Percentiles rank a stretch among this genome's conserved stretches.
phyloP scores from a whole-genome alignment of 53 echinoderm and acorn worm genomes.

The Crossaster papposus region DNA sequence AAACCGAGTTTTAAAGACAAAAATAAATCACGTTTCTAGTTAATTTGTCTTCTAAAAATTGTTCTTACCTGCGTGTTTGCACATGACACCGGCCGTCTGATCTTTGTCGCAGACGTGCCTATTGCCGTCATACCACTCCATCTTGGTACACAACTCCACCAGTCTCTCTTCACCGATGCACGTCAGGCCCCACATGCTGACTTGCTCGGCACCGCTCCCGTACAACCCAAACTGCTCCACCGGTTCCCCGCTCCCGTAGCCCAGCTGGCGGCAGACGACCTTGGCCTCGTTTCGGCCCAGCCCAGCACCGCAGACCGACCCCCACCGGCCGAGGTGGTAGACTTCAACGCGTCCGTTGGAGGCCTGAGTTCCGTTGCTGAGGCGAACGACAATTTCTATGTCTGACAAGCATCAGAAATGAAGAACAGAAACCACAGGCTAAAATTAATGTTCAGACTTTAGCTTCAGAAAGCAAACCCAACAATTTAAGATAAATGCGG shows the following conservation, averaged over 20 bases:
- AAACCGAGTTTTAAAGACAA: too few species aligned
- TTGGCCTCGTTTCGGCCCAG: slow-evolving; percentile 17
- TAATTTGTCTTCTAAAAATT: not conserved
- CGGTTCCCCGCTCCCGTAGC: slow-evolving; percentile 4
- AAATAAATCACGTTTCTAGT: too few species aligned
- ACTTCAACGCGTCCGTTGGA: slow-evolving; percentile 48
- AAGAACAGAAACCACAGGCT: not conserved
- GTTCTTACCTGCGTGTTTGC: slow-evolving; percentile 23
- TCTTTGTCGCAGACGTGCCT: slow-evolving; percentile 34
- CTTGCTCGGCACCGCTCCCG: slow-evolving; percentile 24
- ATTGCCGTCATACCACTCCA: slow-evolving; percentile 39
- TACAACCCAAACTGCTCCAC: slow-evolving; percentile 17
- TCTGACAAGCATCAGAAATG: not conserved
- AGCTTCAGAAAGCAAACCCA: not conserved
- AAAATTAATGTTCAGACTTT: not conserved
- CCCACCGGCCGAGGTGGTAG: slow-evolving; percentile 46
- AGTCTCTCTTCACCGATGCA: slow-evolving; percentile 15
- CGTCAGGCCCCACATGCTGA: slow-evolving; percentile 41
- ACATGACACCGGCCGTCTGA: slow-evolving; percentile 48
- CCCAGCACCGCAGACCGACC: slow-evolving; percentile 43
- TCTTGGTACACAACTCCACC: slow-evolving; percentile 14
- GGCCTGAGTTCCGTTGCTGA: slow-evolving; percentile 25
- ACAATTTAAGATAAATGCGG: too few species aligned
- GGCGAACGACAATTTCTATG: slow-evolving; percentile 35
- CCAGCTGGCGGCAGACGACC: slow-evolving; percentile 42